A percentile compares a stretch with the other conserved stretches of the same genome.
Evolutionary conservation across 2,888 invertebrate species (phyloP).

Genomic region (Chymomyza amoena): DNA sequence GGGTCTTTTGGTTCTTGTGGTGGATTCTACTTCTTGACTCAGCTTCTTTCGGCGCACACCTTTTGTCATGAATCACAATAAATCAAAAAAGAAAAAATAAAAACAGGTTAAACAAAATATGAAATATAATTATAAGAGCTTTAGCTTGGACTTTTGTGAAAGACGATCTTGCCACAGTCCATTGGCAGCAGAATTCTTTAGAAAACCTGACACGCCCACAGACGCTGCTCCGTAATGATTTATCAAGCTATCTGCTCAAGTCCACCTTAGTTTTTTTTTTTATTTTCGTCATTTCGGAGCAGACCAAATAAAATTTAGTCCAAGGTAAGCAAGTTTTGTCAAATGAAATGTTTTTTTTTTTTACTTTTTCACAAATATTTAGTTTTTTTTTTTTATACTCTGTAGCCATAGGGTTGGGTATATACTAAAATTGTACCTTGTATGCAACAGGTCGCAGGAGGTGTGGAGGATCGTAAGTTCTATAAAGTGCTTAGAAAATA

Average conservation of each 20-base stretch:
- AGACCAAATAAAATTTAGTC: conserved; percentile 57
- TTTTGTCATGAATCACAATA: conserved; percentile 46
- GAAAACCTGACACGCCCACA: conserved; percentile 52
- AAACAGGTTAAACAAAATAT: conserved; percentile 17
- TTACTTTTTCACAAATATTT: conserved; percentile 15
- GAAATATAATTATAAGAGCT: conserved; percentile 3
- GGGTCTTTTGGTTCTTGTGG: conserved; percentile 10
- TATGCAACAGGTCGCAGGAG: no score
- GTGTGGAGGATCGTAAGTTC: no score
- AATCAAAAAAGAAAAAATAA: background rate
- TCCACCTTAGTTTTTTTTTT: conserved; percentile 19
- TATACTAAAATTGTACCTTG: no score
- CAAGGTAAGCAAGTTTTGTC: conserved; percentile 66
- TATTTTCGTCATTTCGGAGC: background rate
- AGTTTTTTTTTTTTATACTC: background rate
- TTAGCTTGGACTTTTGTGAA: conserved; percentile 30
- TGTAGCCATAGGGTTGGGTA: no score
- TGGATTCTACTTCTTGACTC: background rate
- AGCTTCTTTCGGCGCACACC: conserved; percentile 19
- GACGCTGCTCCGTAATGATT: conserved; percentile 40
- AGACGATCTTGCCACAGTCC: conserved; percentile 44
- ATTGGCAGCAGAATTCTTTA: conserved; percentile 47
- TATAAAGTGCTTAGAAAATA: no score
- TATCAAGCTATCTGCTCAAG: conserved; percentile 34
- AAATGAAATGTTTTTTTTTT: conserved; percentile 3